Evolutionary conservation across 2,888 invertebrate genomes (phyloP).

Genomic region (Euphydryas editha): DNA sequence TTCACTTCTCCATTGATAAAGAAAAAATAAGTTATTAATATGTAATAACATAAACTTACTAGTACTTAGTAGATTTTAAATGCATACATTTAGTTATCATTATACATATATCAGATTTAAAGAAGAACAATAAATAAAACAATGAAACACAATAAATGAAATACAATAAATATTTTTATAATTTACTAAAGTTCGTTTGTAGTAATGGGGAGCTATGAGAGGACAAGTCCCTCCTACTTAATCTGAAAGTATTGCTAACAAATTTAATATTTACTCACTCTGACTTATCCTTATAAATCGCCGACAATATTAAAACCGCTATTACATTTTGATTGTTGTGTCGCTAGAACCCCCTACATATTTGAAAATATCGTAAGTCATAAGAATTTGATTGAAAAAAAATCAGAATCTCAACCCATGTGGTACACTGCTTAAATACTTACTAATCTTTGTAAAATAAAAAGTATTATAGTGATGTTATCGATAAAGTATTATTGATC

Average conservation of each 20-base stretch:
- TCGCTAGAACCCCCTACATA: slow-evolving; percentile 63
- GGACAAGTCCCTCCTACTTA: slow-evolving; percentile 69
- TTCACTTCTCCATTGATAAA: too few relatives aligned
- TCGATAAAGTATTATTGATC: too few relatives aligned
- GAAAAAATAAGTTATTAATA: too few relatives aligned
- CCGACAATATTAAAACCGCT: slow-evolving; percentile 82
- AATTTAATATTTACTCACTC: slow-evolving; percentile 82
- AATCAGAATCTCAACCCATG: background rate
- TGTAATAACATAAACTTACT: too few relatives aligned
- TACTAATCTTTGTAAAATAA: too few relatives aligned
- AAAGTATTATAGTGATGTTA: too few relatives aligned
- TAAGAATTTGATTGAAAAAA: slow-evolving; percentile 23
- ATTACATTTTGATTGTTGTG: slow-evolving; percentile 78
- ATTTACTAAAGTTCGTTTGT: background rate
- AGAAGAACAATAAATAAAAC: too few relatives aligned
- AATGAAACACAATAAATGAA: too few relatives aligned
- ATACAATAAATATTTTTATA: background rate
- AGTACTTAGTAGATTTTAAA: too few relatives aligned
- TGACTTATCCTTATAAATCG: slow-evolving; percentile 83
- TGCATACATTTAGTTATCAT: too few relatives aligned
- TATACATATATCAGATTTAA: too few relatives aligned
- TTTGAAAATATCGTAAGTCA: slow-evolving; percentile 50
- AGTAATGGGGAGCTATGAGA: slow-evolving; percentile 33
- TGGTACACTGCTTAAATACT: too few relatives aligned
- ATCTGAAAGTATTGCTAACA: slow-evolving; percentile 80